These are phyloP conservation scores for Neodiprion lecontei DNA, from an alignment of 1,140 invertebrate genomes.

Conservation along the genomic window DNA sequence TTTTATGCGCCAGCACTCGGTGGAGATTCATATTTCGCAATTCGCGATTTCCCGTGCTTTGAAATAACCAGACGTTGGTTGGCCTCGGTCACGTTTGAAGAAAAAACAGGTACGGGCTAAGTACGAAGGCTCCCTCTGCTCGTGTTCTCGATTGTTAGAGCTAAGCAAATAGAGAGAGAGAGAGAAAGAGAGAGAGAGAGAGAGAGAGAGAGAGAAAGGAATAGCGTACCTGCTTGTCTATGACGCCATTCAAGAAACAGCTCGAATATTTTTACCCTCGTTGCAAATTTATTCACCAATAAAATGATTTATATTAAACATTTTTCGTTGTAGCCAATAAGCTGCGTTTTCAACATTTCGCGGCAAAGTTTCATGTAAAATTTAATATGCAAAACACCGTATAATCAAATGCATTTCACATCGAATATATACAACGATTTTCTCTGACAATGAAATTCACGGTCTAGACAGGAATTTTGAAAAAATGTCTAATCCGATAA, in stretches of 20 bases:
- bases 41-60: constrained; percentile 4
- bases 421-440: too few species aligned
- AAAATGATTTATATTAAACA: too few species aligned
- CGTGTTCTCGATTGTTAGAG: background rate
- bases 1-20: background rate
- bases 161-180: background rate
- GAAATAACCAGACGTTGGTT: constrained; percentile 2
- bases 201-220: background rate
- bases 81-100: background rate
- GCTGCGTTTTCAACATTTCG: too few species aligned
- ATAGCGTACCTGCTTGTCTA: too few species aligned
- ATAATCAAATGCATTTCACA: too few species aligned
- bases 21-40: background rate
- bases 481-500: background rate
- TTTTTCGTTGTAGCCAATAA: too few species aligned
- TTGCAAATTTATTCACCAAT: too few species aligned
- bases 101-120: background rate
- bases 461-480: background rate
- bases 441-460: too few species aligned
- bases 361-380: too few species aligned
- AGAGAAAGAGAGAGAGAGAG: background rate
- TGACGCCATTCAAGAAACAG: background rate
- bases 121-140: background rate
- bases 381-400: too few species aligned
- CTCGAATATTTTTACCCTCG: background rate